Percentiles rank a stretch among this genome's conserved stretches.
These are phyloP conservation scores for Drosophila nr. perissopoda DNA, from an alignment of 2,888 invertebrate species.

Conservation along the genomic window DNA sequence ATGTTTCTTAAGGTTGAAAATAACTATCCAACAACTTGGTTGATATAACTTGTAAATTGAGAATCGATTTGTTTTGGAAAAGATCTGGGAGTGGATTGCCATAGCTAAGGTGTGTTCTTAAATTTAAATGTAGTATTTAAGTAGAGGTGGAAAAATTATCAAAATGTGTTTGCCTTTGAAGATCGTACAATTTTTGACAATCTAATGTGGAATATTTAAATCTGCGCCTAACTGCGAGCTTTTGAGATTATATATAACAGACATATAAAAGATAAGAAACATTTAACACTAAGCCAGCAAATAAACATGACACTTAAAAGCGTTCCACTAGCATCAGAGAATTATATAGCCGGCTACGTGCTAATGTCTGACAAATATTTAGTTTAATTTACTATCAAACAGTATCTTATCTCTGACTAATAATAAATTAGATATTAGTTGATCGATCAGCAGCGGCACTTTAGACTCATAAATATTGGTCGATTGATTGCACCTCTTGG, in stretches of 20 bases:
- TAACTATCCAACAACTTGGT: neutral
- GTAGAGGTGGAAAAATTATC: neutral
- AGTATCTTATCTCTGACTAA: neutral
- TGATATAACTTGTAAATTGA: neutral
- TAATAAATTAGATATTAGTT: slow-evolving; percentile 8
- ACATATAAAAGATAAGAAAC: neutral
- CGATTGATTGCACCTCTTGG: slow-evolving; percentile 1
- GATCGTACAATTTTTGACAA: too few relatives aligned
- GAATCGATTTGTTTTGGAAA: neutral
- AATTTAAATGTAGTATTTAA: neutral
- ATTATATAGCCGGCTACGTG: neutral
- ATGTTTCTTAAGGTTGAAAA: neutral
- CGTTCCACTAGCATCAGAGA: neutral
- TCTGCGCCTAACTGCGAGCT: neutral
- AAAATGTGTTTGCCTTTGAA: neutral
- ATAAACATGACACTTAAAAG: neutral
- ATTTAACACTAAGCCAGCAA: neutral
- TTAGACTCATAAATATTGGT: slow-evolving; percentile 6
- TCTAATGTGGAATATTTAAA: neutral
- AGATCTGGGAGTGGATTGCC: neutral
- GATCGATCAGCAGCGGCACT: neutral
- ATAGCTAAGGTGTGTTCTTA: neutral
- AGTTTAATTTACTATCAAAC: neutral
- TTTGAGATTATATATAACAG: neutral
- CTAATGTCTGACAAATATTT: neutral